Conservation (phyloP, 1,140 invertebrate genomes). For the Drosophila tropicalis region DNA sequence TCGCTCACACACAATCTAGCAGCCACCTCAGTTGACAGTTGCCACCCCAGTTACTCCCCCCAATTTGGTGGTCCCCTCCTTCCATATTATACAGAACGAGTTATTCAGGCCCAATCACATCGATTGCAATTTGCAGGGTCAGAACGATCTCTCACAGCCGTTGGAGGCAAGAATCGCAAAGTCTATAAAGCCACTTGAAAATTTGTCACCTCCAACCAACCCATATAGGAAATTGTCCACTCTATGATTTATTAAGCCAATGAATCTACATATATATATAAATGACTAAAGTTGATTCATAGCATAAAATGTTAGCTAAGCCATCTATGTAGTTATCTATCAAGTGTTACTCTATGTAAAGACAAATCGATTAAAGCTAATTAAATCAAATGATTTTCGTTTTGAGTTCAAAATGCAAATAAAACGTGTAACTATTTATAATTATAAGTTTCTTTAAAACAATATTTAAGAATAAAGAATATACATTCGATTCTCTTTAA, state of each 20-base stretch:
- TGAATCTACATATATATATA: too few relatives aligned
- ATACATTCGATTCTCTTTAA: too few relatives aligned
- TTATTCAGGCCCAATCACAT: constrained; percentile 10
- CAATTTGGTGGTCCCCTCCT: background rate
- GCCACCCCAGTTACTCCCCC: constrained; percentile 3
- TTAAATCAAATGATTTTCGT: too few relatives aligned
- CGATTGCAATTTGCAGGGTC: constrained; percentile 8
- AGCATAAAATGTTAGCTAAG: too few relatives aligned
- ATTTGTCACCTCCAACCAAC: background rate
- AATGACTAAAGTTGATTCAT: too few relatives aligned
- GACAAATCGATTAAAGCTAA: too few relatives aligned
- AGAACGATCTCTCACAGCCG: constrained; percentile 1
- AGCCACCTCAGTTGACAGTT: constrained; percentile 5
- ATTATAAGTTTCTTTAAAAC: too few relatives aligned
- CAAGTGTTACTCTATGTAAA: too few relatives aligned
- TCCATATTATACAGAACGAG: background rate
- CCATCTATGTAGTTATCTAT: too few relatives aligned
- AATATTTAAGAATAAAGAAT: too few relatives aligned
- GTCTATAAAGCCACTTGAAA: background rate
- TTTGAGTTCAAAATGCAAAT: too few relatives aligned
- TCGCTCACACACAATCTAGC: background rate
- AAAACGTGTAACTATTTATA: too few relatives aligned
- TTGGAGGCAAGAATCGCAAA: background rate
- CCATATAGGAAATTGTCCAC: background rate
- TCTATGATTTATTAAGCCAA: background rate